These are phyloP conservation scores for Sesia apiformis DNA, from an alignment of 2,888 invertebrate genomes.

Conservation along the genomic window DNA sequence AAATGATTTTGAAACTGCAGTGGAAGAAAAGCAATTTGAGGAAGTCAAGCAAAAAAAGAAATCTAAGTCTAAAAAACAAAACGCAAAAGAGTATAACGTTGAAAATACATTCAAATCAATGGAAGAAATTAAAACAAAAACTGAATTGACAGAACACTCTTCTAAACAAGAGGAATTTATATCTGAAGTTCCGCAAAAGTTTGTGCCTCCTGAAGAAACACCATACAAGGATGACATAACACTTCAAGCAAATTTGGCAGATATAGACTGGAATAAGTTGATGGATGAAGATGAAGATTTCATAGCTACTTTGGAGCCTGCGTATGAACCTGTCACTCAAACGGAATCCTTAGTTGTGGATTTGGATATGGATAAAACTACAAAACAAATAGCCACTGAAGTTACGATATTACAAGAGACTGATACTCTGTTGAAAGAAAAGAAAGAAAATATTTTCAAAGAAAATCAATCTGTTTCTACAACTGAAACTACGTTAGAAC, in stretches of 20 bases:
- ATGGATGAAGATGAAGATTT: slow-evolving; percentile 51
- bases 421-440: slow-evolving; percentile 16
- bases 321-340: slow-evolving; percentile 28
- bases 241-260: slow-evolving; percentile 22
- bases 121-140: slow-evolving; percentile 20
- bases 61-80: slow-evolving; percentile 35
- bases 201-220: slow-evolving; percentile 3
- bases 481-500: neutral
- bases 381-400: slow-evolving; percentile 47
- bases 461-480: neutral
- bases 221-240: neutral
- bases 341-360: slow-evolving; percentile 2
- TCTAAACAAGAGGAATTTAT: neutral
- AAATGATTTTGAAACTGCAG: neutral
- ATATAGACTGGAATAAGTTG: slow-evolving; percentile 58
- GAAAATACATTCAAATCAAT: slow-evolving; percentile 39
- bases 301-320: slow-evolving; percentile 19
- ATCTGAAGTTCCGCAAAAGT: slow-evolving; percentile 1
- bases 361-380: slow-evolving; percentile 9
- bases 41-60: slow-evolving; percentile 32
- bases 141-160: neutral
- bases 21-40: slow-evolving; percentile 4
- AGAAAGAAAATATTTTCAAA: slow-evolving; percentile 7
- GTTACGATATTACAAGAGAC: slow-evolving; percentile 51
- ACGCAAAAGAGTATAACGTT: slow-evolving; percentile 34